phyloP scores from a whole-genome alignment of 1,140 invertebrate species.

The Drosophila ohnishii region DNA sequence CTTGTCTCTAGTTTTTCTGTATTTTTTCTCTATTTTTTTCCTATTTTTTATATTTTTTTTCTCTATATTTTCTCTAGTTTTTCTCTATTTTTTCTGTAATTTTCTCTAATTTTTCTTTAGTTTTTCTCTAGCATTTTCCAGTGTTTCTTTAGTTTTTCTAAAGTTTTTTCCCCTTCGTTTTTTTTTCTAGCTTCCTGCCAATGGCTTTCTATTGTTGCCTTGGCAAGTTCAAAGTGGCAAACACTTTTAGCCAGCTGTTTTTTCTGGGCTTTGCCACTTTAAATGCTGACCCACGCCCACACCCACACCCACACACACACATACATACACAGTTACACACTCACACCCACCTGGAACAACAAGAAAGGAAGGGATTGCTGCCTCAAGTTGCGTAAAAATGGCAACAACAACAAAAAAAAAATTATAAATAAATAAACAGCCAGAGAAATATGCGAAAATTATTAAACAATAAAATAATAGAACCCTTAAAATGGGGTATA shows the following conservation, averaged over 20 bases:
- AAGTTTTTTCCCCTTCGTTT: background rate
- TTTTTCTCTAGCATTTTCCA: background rate
- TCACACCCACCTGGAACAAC: constrained; percentile 14
- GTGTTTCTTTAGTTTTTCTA: background rate
- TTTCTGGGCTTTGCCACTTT: constrained; percentile 26
- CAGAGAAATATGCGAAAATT: constrained; percentile 54
- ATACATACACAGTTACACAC: background rate
- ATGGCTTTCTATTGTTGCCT: constrained; percentile 38
- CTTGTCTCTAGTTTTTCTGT: too few species aligned
- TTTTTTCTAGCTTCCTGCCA: constrained; percentile 39
- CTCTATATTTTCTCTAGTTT: background rate
- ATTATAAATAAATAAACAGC: constrained; percentile 11
- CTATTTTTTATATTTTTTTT: background rate
- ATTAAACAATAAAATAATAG: constrained; percentile 48
- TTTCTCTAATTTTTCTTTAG: background rate
- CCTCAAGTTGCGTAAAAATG: constrained; percentile 43
- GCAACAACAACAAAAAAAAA: constrained; percentile 7
- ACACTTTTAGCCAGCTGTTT: constrained; percentile 56
- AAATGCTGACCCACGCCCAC: constrained; percentile 37
- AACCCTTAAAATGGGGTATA: background rate
- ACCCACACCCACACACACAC: constrained; percentile 7
- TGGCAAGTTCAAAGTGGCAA: constrained; percentile 65
- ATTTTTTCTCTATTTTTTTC: background rate
- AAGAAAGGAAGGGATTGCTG: constrained; percentile 59
- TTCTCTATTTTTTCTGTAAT: background rate